Evolutionary conservation across 2,113 vertebrate genomes (phyloP), one percentile per base, ranked within the genome.

Genomic region (Sitta europaea): DNA sequence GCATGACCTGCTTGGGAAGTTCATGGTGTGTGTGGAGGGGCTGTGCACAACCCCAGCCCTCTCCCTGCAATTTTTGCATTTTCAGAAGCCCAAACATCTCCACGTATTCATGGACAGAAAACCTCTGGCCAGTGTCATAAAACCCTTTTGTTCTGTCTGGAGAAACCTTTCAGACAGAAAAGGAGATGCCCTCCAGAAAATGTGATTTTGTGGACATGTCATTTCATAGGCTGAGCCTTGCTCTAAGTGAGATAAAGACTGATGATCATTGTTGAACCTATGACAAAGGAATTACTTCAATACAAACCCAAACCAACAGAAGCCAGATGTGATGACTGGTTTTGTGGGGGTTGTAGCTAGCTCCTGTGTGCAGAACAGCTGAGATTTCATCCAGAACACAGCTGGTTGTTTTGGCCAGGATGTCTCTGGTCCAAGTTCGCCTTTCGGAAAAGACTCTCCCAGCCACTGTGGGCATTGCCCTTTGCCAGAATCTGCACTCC

Each of bases 1-100:
- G 29, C 1, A 0, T 20, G 65, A 89, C 40, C 22, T 81, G 31
- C 40, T 68, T 31, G 68, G 62, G 65, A 84, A 59, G 33, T 9
- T 50, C 65, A 29, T 1, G 0, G 33, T 35, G 47, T 12, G 28
- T 50, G 29, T 0, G 2, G 43, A 90, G 22, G 14, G 47, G 29
- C 51, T 76, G 15, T 59, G 55, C 2, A 2, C 3, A 4, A 71
- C 14, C 68, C 11, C 2, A 50, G 73, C 22, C 21, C 15, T 21
- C 65, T 65, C 36, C 31, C 40, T 35, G 40, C 0, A 2, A 11
- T 35, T 74, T 76, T 59, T 66, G 21, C n/a, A 14, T 58, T 87
- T 95, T 77, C 68, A 77, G 43, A 88, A 75, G 45, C 40, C 25
- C 70, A 84, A 59, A 42, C 15, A 78, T 48, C n/a, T 54, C 83